Evolutionary conservation across 2,113 vertebrate species (phyloP).

Genomic region (Oncorhynchus masou): DNA sequence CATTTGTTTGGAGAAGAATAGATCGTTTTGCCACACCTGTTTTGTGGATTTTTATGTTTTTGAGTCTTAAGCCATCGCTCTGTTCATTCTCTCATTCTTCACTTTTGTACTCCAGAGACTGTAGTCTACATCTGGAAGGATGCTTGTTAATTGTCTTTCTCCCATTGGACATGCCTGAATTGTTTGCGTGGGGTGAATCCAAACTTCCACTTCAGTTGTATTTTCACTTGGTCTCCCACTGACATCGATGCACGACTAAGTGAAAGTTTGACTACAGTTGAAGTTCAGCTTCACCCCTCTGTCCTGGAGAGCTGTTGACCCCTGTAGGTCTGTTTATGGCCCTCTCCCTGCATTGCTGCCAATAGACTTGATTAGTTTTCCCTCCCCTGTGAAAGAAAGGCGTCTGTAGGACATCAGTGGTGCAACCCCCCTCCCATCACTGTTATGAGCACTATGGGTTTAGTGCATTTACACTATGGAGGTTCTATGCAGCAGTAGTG

Average conservation of each 20-base stretch:
- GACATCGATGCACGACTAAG: too few species aligned
- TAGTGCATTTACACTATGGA: background rate
- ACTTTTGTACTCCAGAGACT: background rate
- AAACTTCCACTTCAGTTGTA: too few species aligned
- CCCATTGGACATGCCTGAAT: background rate
- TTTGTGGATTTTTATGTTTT: background rate
- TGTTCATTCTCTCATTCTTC: background rate
- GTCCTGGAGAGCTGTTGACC: background rate
- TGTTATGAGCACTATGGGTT: background rate
- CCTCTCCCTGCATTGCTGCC: background rate
- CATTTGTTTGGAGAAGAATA: background rate
- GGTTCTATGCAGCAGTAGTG: background rate
- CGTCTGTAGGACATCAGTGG: background rate
- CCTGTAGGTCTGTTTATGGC: background rate
- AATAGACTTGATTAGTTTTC: background rate
- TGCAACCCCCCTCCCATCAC: background rate
- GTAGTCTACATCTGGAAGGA: background rate
- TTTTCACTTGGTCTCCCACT: too few species aligned
- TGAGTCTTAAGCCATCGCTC: background rate
- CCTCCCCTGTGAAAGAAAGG: slow-evolving; percentile 1
- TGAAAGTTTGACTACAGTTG: too few species aligned
- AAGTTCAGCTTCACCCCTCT: background rate
- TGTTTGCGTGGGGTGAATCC: background rate
- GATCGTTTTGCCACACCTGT: background rate
- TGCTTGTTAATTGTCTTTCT: background rate